Percentiles rank a stretch among this genome's conserved stretches.
These are phyloP conservation scores for human (Homo sapiens) DNA, from an alignment of 2,113 vertebrate genomes.

Conservation along the genomic window GRCh38 chr7:74545001-74545500, in stretches of 20 bases:
- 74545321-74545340: background rate
- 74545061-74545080: background rate
- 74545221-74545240: background rate
- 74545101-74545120: background rate
- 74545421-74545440: too few relatives aligned
- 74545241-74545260: too few relatives aligned
- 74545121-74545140: background rate
- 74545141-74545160: background rate
- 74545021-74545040: background rate
- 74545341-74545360: background rate
- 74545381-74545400: background rate
- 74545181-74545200: background rate
- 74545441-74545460: background rate
- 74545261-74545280: too few relatives aligned
- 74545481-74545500: background rate
- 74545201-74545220: background rate
- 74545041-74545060: background rate
- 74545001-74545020: too few relatives aligned
- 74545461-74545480: background rate
- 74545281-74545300: background rate
- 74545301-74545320: background rate
- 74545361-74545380: background rate
- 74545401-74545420: background rate
- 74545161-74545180: background rate
- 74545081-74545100: background rate